Percentiles rank a stretch among this genome's conserved stretches.
These are phyloP conservation scores for Spinus olivaceus DNA, from an alignment of 2,797 vertebrate genomes.

Conservation along the genomic window DNA sequence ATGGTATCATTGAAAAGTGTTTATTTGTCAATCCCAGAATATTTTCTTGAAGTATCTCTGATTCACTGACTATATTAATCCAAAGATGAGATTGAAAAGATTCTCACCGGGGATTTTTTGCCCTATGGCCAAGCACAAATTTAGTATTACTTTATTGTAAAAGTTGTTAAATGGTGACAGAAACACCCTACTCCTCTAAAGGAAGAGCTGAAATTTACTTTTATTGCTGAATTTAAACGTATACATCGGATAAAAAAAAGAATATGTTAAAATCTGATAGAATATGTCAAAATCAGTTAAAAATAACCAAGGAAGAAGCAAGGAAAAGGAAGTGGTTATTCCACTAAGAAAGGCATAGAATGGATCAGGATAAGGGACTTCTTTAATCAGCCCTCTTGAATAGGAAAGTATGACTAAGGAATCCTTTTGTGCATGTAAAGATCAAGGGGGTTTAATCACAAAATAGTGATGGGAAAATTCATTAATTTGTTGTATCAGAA, in stretches of 20 bases:
- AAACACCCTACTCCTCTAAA: neutral
- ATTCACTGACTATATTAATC: neutral
- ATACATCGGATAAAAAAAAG: neutral
- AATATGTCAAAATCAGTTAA: neutral
- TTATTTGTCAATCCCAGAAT: neutral
- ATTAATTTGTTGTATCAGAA: constrained; percentile 15
- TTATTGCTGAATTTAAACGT: neutral
- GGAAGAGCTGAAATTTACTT: neutral
- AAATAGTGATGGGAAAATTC: neutral
- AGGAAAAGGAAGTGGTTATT: neutral
- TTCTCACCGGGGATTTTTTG: neutral
- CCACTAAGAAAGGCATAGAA: neutral
- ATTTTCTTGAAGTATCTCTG: neutral
- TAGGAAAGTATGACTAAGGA: neutral
- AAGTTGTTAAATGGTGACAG: neutral
- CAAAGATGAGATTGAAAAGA: neutral
- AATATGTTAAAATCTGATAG: neutral
- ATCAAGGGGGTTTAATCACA: neutral
- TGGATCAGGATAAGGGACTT: neutral
- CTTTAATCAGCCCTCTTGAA: neutral
- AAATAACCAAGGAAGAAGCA: neutral
- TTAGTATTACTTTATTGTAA: neutral
- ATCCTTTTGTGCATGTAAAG: neutral
- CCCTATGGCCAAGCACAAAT: neutral
- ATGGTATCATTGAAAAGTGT: neutral